A percentile compares a stretch with the other conserved stretches of the same genome.
Evolutionary conservation across 2,888 invertebrate species (phyloP).

Genomic region (Epirrhoe tristata): DNA sequence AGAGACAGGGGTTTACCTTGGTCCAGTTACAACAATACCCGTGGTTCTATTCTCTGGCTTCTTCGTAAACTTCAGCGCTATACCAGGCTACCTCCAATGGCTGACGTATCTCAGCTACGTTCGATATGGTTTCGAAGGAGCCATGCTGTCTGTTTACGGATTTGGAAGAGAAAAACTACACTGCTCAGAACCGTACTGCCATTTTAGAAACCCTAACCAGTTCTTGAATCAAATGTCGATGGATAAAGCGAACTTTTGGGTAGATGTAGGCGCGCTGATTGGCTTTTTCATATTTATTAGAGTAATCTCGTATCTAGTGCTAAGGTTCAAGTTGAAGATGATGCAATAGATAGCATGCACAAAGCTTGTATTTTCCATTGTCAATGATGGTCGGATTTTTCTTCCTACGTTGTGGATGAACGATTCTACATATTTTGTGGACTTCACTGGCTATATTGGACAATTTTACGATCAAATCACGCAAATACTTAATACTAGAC

Average conservation of each 20-base stretch:
- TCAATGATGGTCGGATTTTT: conserved; percentile 40
- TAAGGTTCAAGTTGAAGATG: conserved; percentile 91
- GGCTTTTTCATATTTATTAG: conserved; percentile 92
- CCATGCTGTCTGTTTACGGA: conserved; percentile 96
- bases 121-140: conserved; percentile 95
- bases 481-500: conserved; percentile 11
- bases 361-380: conserved; percentile 52
- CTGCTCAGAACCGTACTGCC: conserved; percentile 93
- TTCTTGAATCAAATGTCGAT: conserved; percentile 95
- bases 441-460: conserved; percentile 7
- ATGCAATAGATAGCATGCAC: conserved; percentile 74
- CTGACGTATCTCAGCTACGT: conserved; percentile 96
- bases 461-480: conserved; percentile 8
- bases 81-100: conserved; percentile 95
- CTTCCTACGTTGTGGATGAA: conserved; percentile 7
- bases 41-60: conserved; percentile 97
- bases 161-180: conserved; percentile 92
- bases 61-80: conserved; percentile 96
- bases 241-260: conserved; percentile 91
- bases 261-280: conserved; percentile 93
- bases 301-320: conserved; percentile 92
- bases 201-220: conserved; percentile 91
- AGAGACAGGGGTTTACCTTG: conserved; percentile 91
- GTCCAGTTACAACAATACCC: conserved; percentile 96
- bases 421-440: not conserved